A percentile compares a stretch with the other conserved stretches of the same genome.
Evolutionary conservation across 2,797 vertebrate genomes (phyloP).

Genomic region (Tolypeutes matacus): DNA sequence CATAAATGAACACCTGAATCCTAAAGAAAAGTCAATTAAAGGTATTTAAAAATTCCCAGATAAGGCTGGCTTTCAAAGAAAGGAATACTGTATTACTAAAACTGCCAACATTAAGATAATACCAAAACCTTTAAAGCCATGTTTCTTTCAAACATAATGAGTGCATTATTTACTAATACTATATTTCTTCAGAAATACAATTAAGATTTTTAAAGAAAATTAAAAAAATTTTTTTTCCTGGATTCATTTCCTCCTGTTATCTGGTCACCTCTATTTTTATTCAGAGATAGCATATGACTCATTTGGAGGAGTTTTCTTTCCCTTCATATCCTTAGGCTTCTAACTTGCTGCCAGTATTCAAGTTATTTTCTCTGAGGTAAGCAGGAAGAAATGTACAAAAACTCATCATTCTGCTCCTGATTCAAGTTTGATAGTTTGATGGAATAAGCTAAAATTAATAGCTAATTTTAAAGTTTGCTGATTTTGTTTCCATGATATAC

Average conservation of each 20-base stretch:
- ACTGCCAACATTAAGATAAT: slow-evolving; percentile 21
- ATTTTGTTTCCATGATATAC: slow-evolving; percentile 23
- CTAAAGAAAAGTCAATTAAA: slow-evolving; percentile 85
- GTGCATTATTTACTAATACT: not conserved
- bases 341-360: slow-evolving; percentile 20
- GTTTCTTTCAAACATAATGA: slow-evolving; percentile 56
- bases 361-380: not conserved
- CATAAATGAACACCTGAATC: slow-evolving; percentile 96
- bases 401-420: slow-evolving; percentile 13
- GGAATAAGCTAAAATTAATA: slow-evolving; percentile 44
- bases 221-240: not conserved
- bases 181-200: slow-evolving; percentile 51
- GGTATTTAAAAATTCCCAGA: slow-evolving; percentile 44
- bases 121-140: slow-evolving; percentile 36
- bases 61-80: slow-evolving; percentile 45
- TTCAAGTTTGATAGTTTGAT: slow-evolving; percentile 23
- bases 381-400: not conserved
- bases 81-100: slow-evolving; percentile 52
- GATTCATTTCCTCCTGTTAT: not conserved
- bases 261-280: not conserved
- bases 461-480: slow-evolving; percentile 16
- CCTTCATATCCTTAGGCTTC: not conserved
- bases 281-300: not conserved
- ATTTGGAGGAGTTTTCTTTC: not conserved
- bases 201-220: not conserved